These are phyloP conservation scores for Styela plicata DNA, from an alignment of 23 tunicate species.

Conservation along the genomic window DNA sequence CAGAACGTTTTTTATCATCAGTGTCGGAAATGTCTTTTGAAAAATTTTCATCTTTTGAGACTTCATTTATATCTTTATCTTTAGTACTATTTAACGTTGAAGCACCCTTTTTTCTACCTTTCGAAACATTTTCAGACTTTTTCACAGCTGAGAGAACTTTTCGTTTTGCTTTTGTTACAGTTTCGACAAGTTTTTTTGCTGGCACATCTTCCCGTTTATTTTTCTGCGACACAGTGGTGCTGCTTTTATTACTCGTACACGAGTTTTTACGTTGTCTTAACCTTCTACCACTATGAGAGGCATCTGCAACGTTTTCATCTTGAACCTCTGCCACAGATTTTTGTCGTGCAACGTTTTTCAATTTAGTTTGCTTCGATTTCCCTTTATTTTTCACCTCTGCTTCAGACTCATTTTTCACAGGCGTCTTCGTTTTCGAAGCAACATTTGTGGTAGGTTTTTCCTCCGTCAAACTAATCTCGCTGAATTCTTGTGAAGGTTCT, in stretches of 20 bases:
- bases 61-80: neutral
- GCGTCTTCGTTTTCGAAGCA: neutral
- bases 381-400: neutral
- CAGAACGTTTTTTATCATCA: neutral
- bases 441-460: neutral
- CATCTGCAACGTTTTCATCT: neutral
- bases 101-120: neutral
- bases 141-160: neutral
- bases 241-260: neutral
- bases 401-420: neutral
- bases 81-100: neutral
- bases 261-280: neutral
- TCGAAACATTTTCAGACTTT: neutral
- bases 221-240: neutral
- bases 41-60: neutral
- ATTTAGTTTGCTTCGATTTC: neutral
- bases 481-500: neutral
- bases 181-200: neutral
- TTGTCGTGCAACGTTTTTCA: neutral
- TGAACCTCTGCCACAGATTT: neutral
- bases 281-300: neutral
- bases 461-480: neutral
- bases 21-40: neutral
- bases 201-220: neutral
- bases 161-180: neutral